These are phyloP conservation scores for Leucosticte australis DNA, from an alignment of 2,113 vertebrate species.

Conservation along the genomic window DNA sequence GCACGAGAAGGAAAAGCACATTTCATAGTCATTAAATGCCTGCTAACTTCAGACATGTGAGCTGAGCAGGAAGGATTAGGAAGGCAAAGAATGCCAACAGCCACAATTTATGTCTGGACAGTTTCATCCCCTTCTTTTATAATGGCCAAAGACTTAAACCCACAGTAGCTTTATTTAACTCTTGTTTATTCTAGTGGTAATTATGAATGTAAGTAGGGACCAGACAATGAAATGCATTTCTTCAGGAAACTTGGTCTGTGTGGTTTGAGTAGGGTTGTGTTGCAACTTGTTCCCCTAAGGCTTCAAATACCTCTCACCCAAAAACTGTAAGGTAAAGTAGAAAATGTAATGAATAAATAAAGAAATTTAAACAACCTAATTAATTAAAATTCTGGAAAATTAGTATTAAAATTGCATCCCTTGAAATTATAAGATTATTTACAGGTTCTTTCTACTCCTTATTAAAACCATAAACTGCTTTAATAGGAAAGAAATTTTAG, in stretches of 20 bases:
- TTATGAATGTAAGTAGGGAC: neutral
- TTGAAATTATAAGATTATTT: slow-evolving; percentile 10
- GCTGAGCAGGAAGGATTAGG: neutral
- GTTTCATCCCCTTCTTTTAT: neutral
- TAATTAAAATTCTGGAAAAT: slow-evolving; percentile 32
- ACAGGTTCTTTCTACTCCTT: neutral
- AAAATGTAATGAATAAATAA: slow-evolving; percentile 37
- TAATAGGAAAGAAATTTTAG: neutral
- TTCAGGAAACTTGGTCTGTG: slow-evolving; percentile 25
- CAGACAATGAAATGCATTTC: neutral
- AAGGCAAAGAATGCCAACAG: neutral
- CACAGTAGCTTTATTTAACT: slow-evolving; percentile 8
- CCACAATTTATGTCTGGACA: neutral
- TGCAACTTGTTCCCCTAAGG: slow-evolving; percentile 23
- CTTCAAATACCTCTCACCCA: slow-evolving; percentile 17
- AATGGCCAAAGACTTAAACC: neutral
- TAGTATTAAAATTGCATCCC: slow-evolving; percentile 17
- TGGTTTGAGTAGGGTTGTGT: slow-evolving; percentile 12
- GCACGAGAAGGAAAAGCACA: neutral
- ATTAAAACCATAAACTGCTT: neutral
- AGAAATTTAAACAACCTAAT: slow-evolving; percentile 23
- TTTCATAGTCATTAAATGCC: neutral
- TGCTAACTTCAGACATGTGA: slow-evolving; percentile 3
- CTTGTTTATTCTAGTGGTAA: slow-evolving; percentile 4
- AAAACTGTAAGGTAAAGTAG: neutral